Base-by-base conservation (phyloP, 2,888 invertebrate species). In the Tolmerus cingulatus region DNA sequence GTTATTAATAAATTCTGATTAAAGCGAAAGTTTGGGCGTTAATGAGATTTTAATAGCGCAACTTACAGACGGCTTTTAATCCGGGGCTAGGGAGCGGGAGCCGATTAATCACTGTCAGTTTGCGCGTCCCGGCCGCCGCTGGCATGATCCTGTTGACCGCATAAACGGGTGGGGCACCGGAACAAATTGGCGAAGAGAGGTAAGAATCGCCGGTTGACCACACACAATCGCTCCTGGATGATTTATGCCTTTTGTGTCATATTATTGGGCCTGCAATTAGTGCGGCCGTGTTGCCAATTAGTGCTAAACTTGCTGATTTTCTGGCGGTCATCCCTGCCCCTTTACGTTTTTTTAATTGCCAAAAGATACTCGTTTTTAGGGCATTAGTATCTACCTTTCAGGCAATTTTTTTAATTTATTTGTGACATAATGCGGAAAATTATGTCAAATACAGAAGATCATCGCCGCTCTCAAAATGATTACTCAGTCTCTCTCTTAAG, bases 11-110 rank as follows among this genome's bases (percentile, higher is more conserved):
- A 84, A 87, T 85, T 78, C 78, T 66, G 40, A 78, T 87, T 43
- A 82, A 74, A 74, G 37, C 23, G 55, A 76, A 87, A 87, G 74
- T 85, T 85, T 84, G 23, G 87, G 87, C 86, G 88, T 86, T 89
- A 88, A 89, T 89, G 89, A 88, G 89, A 86, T 88, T 89, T 89
- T 89, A 89, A 89, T 89, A 89, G 89, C 76, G 76, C 37, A 76
- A 34, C 34, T 34, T 76, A 37, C 43, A 74, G 74, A 46, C 85
- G 66, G 66, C 84, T 43, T 84, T 84, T 84, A 84, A 84, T 84
- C 66, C 66, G 2, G 55, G 66, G 27, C 84, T 7, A 34, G 74
- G 30, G 85, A 46, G 74, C 23, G 37, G 27, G 27, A 9, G 30
- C 16, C 74, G 43, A 85, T 85, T 85, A 74, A 85, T 85, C 85